Percentiles rank a stretch among this genome's conserved stretches.
phyloP scores from a whole-genome alignment of 53 echinoderm and acorn worm species.

The Arbacia lixula region DNA sequence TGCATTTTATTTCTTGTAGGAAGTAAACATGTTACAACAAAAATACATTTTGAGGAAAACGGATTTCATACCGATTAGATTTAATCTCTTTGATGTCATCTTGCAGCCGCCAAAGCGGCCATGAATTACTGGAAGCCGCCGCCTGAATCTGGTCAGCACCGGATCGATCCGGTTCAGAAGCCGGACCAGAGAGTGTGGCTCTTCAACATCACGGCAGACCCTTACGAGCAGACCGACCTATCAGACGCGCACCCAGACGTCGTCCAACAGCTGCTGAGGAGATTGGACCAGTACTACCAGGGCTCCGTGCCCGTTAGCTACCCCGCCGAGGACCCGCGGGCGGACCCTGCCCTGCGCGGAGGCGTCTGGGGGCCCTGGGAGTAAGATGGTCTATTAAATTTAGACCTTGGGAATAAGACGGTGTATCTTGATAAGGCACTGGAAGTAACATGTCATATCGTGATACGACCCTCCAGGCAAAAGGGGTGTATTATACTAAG shows the following conservation, averaged over 20 bases:
- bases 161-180: conserved; percentile 31
- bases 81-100: no score
- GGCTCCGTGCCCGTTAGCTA: conserved; percentile 64
- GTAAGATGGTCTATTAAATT: no score
- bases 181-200: conserved; percentile 63
- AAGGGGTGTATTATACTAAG: no score
- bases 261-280: conserved; percentile 57
- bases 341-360: conserved; percentile 71
- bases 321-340: conserved; percentile 49
- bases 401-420: no score
- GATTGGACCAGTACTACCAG: conserved; percentile 63
- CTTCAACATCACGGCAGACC: conserved; percentile 81
- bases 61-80: no score
- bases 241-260: conserved; percentile 70
- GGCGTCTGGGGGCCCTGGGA: conserved; percentile 80
- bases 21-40: no score
- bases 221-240: conserved; percentile 68
- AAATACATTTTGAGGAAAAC: no score
- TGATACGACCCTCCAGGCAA: no score
- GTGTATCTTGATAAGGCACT: no score
- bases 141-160: conserved; percentile 59
- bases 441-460: no score
- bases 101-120: no score
- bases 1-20: no score
- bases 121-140: conserved; percentile 68